Percentiles rank a stretch among this genome's conserved stretches.
phyloP scores from a whole-genome alignment of 1,140 invertebrate genomes.

The Solen grandis region DNA sequence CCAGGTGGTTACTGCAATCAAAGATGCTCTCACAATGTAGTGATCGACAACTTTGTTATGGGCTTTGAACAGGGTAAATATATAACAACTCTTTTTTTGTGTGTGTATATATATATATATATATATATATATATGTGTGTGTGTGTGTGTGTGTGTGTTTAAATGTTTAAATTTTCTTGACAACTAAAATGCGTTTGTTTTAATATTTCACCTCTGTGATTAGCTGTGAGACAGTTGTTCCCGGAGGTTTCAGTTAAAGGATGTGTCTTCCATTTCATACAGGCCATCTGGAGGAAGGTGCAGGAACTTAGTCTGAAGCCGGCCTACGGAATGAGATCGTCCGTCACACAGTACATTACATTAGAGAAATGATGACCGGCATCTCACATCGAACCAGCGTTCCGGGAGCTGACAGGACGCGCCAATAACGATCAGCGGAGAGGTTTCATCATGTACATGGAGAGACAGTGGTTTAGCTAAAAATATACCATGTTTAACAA shows the following conservation, averaged over 20 bases:
- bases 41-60: too few species aligned
- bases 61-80: too few species aligned
- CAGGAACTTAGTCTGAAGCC: conserved; percentile 4
- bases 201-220: conserved; percentile 11
- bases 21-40: too few species aligned
- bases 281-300: neutral
- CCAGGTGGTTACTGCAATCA: too few species aligned
- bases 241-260: neutral
- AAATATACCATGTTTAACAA: neutral
- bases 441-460: neutral
- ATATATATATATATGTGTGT: too few species aligned
- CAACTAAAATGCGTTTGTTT: too few species aligned
- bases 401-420: neutral
- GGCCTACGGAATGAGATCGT: neutral
- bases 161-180: too few species aligned
- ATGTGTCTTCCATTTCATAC: neutral
- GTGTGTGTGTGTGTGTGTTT: too few species aligned
- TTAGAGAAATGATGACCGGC: neutral
- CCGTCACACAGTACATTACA: neutral
- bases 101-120: too few species aligned
- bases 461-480: neutral
- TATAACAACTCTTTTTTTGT: too few species aligned
- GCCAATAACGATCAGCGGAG: neutral
- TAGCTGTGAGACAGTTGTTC: neutral
- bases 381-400: neutral